Evolutionary conservation across 2,888 invertebrate species (phyloP).

Genomic region (Crematogaster levior): DNA sequence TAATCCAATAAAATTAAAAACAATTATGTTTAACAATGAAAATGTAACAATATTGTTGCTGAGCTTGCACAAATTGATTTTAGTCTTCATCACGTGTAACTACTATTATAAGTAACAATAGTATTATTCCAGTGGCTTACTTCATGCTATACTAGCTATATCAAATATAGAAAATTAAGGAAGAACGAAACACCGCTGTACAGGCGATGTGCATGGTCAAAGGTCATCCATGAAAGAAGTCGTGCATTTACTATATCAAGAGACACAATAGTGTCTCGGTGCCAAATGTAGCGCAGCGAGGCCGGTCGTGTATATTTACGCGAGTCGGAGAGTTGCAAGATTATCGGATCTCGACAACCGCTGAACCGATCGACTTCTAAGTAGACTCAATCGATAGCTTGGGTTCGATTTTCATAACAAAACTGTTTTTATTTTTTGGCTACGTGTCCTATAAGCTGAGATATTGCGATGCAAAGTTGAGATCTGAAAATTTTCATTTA

Average conservation of each 20-base stretch:
- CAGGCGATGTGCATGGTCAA: slow-evolving; percentile 38
- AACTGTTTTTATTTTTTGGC: no score
- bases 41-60: not conserved
- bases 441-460: no score
- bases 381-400: no score
- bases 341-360: no score
- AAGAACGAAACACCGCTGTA: not conserved
- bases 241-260: slow-evolving; percentile 5
- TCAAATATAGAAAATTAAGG: slow-evolving; percentile 13
- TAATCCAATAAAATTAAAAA: not conserved
- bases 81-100: not conserved
- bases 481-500: no score
- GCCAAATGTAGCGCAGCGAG: no score
- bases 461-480: no score
- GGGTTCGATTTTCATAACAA: no score
- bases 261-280: no score
- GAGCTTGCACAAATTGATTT: not conserved
- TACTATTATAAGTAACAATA: not conserved
- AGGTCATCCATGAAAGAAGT: slow-evolving; percentile 50
- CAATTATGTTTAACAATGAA: not conserved
- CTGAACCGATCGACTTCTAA: no score
- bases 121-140: not conserved
- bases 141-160: not conserved
- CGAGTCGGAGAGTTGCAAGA: no score
- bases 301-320: no score